Percentiles rank a stretch among this genome's conserved stretches.
Conservation (phyloP, 2,113 vertebrate species). For the pig (Sus scrofa) region DNA sequence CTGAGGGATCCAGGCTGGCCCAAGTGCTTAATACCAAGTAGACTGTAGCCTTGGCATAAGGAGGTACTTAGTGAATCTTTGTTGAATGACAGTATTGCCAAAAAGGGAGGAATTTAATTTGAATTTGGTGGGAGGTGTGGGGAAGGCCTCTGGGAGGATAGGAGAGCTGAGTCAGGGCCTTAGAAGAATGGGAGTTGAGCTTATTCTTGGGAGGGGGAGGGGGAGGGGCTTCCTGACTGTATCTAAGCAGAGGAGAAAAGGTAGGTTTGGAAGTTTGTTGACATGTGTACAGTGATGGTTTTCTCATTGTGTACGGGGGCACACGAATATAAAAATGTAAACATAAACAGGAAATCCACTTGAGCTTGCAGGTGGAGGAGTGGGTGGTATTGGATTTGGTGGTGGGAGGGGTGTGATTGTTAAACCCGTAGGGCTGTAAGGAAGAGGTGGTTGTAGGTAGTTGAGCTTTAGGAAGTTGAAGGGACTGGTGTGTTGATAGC, state of each 20-base stretch:
- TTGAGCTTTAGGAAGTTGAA: conserved; percentile 32
- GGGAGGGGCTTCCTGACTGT: not conserved
- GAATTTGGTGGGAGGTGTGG: not conserved
- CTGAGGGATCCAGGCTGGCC: not conserved
- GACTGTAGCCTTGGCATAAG: not conserved
- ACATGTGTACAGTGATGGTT: not conserved
- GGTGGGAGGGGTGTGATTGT: not conserved
- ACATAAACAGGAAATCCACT: conserved; percentile 45
- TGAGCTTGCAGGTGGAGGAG: conserved; percentile 22
- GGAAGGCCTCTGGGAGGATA: not conserved
- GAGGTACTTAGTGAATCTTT: not conserved
- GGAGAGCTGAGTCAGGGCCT: not conserved
- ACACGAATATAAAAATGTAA: not conserved
- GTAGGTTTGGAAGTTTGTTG: not conserved
- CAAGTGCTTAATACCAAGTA: not conserved
- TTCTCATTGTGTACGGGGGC: conserved; percentile 21
- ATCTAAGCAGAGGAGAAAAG: not conserved
- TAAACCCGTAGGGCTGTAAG: not conserved
- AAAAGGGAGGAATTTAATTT: conserved; percentile 54
- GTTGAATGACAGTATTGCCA: not conserved
- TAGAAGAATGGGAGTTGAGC: not conserved
- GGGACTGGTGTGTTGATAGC: not conserved
- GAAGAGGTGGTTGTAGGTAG: conserved; percentile 37
- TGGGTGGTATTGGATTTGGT: conserved; percentile 27
- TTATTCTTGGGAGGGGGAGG: not conserved